Evolutionary conservation across 2,113 vertebrate species (phyloP), one percentile per base, ranked within the genome.

Genomic region (Corydoras maculifer): DNA sequence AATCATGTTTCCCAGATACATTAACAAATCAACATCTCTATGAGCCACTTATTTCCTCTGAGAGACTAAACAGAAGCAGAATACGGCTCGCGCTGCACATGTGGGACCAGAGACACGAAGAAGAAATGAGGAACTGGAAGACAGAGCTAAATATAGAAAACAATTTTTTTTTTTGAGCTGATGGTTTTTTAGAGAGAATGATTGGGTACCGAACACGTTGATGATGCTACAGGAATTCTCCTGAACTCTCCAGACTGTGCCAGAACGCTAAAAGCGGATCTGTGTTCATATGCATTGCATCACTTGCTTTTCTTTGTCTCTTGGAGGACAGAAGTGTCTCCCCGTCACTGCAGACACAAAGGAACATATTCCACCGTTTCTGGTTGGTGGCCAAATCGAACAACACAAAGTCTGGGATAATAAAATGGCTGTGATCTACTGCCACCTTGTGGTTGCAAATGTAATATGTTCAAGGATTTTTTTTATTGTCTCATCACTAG

Each of bases 1-100:
- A 61, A n/a, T 70, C 11, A 8, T 48, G 61, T 71, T 63, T 71
- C 60, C 69, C 53, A 57, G 50, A 71, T 71, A 71, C 69, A 70
- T 62, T 70, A 71, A 32, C 60, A 63, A 32, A 62, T 62, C 59
- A 8, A 43, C 10, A 9, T 10, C 51, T 63, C 69, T 15, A 11
- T 4, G 59, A 6, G 32, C 51, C 51, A 30, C 43, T 29, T 54
- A 3, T 43, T 67, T 68, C 58, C 53, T 32, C 11, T 2, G 48
- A 61, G 30, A 11, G 30, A 12, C 29, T 50, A 60, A 60, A 65
- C 18, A 65, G 15, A 43, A 30, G 3, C 57, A 13, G 32, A n/a
- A 15, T 58, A 25, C 35, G 12, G 58, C 6, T 53, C 3, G 31
- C 15, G 29, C 53, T 61, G 30, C 9, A 3, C 15, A 2, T 65